Evolutionary conservation across 2,888 invertebrate genomes (phyloP).

Genomic region (Drosophila dives): DNA sequence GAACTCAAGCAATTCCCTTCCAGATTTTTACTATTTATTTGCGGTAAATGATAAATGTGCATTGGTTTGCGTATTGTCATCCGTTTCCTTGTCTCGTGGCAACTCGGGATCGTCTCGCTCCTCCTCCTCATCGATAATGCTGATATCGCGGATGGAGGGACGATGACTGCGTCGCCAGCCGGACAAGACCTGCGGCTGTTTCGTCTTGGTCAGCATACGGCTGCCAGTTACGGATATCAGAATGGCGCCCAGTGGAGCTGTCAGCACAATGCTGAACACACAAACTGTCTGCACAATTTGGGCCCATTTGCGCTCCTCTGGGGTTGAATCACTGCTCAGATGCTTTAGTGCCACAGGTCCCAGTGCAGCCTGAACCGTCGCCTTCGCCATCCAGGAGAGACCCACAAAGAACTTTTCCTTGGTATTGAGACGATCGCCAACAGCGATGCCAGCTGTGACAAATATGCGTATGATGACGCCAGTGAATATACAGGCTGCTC

Average conservation of each 20-base stretch:
- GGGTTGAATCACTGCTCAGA: constrained; percentile 85
- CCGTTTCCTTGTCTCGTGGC: constrained; percentile 81
- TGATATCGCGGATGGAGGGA: constrained; percentile 94
- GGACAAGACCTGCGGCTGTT: constrained; percentile 87
- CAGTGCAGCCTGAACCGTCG: constrained; percentile 97
- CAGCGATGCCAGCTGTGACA: constrained; percentile 88
- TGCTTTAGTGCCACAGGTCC: constrained; percentile 91
- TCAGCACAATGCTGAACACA: constrained; percentile 92
- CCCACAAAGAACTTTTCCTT: constrained; percentile 97
- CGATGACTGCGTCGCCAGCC: constrained; percentile 93
- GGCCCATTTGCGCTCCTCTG: constrained; percentile 87
- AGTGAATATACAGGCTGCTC: constrained; percentile 88
- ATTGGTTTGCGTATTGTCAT: constrained; percentile 83
- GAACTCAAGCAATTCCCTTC: not conserved
- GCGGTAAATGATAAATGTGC: constrained; percentile 71
- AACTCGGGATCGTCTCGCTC: constrained; percentile 87
- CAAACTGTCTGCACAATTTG: constrained; percentile 91
- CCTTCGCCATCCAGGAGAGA: constrained; percentile 97
- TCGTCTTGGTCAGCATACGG: constrained; percentile 91
- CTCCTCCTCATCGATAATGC: constrained; percentile 93
- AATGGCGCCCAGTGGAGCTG: constrained; percentile 93
- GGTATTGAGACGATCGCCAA: constrained; percentile 92
- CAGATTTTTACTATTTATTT: constrained; percentile 54
- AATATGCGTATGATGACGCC: constrained; percentile 89
- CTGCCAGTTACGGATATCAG: constrained; percentile 92